Conservation (phyloP, 2,797 vertebrate species). For the Eulemur rubriventer region DNA sequence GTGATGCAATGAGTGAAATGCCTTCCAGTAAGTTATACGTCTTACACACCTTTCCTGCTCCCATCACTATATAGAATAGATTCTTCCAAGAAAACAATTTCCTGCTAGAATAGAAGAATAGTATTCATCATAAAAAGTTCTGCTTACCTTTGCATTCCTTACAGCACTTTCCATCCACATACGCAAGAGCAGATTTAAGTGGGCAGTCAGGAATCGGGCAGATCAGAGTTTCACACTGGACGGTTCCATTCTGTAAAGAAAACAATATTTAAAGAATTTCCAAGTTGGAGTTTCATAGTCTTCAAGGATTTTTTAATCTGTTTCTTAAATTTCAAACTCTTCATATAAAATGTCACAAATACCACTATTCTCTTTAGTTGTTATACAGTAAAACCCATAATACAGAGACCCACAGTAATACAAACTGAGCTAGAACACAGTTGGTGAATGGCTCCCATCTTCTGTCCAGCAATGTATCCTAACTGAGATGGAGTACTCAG, state of each 20-base stretch:
- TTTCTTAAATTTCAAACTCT: conserved; percentile 66
- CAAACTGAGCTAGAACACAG: background rate
- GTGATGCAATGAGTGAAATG: background rate
- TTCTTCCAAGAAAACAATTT: background rate
- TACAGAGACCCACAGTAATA: background rate
- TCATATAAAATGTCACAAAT: background rate
- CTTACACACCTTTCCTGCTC: background rate
- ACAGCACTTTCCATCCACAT: conserved; percentile 95
- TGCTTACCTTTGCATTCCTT: conserved; percentile 97
- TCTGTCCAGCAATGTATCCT: background rate
- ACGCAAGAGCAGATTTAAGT: conserved; percentile 89
- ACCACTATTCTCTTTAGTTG: conserved; percentile 13
- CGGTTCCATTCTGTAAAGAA: conserved; percentile 92
- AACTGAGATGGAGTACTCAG: background rate
- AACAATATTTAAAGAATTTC: conserved; percentile 46
- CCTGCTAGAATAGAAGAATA: background rate
- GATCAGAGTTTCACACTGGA: conserved; percentile 93
- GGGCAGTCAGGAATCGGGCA: conserved; percentile 92
- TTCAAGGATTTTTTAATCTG: conserved; percentile 31
- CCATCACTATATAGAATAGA: background rate
- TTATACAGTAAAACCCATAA: conserved; percentile 9
- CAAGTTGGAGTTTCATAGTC: background rate
- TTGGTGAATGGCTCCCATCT: background rate
- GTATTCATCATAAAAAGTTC: background rate
- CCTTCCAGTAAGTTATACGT: background rate